phyloP scores from a whole-genome alignment of 2,888 invertebrate species.

The Synergus umbraculus region DNA sequence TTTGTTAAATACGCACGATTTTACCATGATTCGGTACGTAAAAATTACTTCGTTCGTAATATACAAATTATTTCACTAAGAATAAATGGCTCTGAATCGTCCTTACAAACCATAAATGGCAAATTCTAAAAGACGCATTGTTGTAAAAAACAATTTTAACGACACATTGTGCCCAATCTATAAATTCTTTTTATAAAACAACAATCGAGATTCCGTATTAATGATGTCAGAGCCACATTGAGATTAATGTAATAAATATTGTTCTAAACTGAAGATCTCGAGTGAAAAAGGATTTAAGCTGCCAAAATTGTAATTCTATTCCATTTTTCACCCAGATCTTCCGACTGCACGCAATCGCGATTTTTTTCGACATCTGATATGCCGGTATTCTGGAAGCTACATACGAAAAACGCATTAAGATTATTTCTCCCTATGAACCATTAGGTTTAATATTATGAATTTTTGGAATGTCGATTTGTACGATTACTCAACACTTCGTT shows the following conservation, averaged over 20 bases:
- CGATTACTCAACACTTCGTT: conserved; percentile 57
- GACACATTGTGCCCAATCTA: conserved; percentile 50
- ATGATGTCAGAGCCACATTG: conserved; percentile 14
- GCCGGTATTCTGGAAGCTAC: background rate
- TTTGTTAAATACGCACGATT: conserved; percentile 45
- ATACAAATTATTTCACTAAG: conserved; percentile 52
- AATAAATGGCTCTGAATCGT: conserved; percentile 46
- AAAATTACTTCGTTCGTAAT: conserved; percentile 55
- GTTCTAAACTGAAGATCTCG: background rate
- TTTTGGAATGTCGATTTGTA: conserved; percentile 61
- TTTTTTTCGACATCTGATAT: background rate
- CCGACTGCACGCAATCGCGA: background rate
- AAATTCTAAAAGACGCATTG: conserved; percentile 45
- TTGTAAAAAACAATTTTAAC: conserved; percentile 32
- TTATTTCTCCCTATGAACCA: background rate
- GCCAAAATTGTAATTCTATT: conserved; percentile 6
- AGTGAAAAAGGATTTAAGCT: conserved; percentile 18
- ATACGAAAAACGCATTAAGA: background rate
- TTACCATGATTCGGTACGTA: conserved; percentile 50
- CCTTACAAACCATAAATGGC: conserved; percentile 32
- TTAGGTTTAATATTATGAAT: conserved; percentile 40
- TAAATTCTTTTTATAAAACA: background rate
- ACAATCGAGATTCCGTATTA: conserved; percentile 14
- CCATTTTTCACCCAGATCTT: conserved; percentile 10
- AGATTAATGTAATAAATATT: conserved; percentile 23